These are phyloP conservation scores for Sporophila hypoxantha DNA, from an alignment of 2,113 vertebrate genomes.

Conservation along the genomic window DNA sequence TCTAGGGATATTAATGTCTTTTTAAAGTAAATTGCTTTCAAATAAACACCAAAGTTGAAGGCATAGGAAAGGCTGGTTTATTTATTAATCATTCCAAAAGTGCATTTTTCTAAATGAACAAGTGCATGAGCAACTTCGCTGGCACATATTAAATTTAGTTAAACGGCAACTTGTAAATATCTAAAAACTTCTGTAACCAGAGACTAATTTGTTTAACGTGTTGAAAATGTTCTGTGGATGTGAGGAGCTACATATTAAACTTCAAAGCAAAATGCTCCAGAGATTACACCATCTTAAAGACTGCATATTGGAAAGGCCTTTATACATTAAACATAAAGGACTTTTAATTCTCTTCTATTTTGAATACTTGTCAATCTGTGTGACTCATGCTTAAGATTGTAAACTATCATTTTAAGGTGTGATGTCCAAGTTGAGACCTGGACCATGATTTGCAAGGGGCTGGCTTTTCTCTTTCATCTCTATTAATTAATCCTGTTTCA, in stretches of 20 bases:
- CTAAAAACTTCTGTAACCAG: constrained; percentile 79
- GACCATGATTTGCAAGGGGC: constrained; percentile 66
- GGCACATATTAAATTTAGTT: constrained; percentile 75
- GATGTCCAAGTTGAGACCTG: constrained; percentile 59
- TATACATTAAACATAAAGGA: constrained; percentile 58
- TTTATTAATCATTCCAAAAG: constrained; percentile 76
- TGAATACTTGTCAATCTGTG: constrained; percentile 53
- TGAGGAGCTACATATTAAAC: constrained; percentile 76
- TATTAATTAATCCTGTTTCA: constrained; percentile 81
- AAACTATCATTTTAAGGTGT: constrained; percentile 62
- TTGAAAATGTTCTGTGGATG: constrained; percentile 77
- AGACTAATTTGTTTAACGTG: constrained; percentile 81
- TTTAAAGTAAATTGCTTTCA: constrained; percentile 87
- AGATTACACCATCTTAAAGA: constrained; percentile 73
- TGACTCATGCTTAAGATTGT: constrained; percentile 44
- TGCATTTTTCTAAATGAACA: constrained; percentile 73
- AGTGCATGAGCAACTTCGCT: constrained; percentile 63
- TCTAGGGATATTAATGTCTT: constrained; percentile 86
- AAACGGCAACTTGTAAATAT: constrained; percentile 78
- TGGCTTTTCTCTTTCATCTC: constrained; percentile 77
- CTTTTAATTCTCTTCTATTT: constrained; percentile 59
- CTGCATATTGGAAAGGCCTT: constrained; percentile 59
- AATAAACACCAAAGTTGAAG: constrained; percentile 80
- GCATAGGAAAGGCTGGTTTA: constrained; percentile 68
- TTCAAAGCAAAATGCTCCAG: constrained; percentile 75